Evolutionary conservation across 2,113 vertebrate species (phyloP).

Genomic region (Lamprotornis superbus): DNA sequence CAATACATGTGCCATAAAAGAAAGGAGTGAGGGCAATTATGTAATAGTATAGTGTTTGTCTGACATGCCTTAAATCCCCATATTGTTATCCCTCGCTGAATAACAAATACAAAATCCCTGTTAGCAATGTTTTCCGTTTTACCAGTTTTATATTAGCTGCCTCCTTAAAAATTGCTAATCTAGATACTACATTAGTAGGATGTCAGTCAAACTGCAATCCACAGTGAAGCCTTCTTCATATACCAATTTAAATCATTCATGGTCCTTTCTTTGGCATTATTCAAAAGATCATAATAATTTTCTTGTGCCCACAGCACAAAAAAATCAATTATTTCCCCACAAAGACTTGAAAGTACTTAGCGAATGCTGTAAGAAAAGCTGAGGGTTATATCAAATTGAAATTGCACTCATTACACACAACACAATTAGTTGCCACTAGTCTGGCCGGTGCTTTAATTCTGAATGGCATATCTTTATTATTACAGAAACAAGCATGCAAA

Average conservation of each 20-base stretch:
- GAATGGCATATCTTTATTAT: conserved; percentile 99
- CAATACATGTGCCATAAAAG: conserved; percentile 69
- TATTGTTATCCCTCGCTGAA: conserved; percentile 71
- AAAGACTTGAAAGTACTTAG: conserved; percentile 99
- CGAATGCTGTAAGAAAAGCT: conserved; percentile 98
- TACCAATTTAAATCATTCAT: conserved; percentile 99
- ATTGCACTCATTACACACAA: conserved; percentile 99
- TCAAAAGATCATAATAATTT: conserved; percentile 99
- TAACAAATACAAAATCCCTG: conserved; percentile 70
- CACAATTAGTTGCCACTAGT: conserved; percentile 99
- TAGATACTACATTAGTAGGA: conserved; percentile 88
- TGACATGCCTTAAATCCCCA: conserved; percentile 70
- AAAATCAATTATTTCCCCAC: conserved; percentile 99
- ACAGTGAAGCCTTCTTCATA: conserved; percentile 93
- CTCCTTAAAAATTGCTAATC: conserved; percentile 93
- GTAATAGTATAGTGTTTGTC: conserved; percentile 74
- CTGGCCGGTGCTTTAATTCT: conserved; percentile 99
- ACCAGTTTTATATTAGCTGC: conserved; percentile 76
- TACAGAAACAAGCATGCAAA: conserved; percentile 99
- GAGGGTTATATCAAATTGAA: conserved; percentile 99
- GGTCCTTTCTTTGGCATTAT: conserved; percentile 99
- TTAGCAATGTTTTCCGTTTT: conserved; percentile 76
- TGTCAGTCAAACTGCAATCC: conserved; percentile 96
- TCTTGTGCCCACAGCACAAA: conserved; percentile 98
- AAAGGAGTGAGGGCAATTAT: conserved; percentile 71